Evolutionary conservation across 2,888 invertebrate species (phyloP), one percentile per base, ranked within the genome.

Genomic region (Leistus spinibarbis): DNA sequence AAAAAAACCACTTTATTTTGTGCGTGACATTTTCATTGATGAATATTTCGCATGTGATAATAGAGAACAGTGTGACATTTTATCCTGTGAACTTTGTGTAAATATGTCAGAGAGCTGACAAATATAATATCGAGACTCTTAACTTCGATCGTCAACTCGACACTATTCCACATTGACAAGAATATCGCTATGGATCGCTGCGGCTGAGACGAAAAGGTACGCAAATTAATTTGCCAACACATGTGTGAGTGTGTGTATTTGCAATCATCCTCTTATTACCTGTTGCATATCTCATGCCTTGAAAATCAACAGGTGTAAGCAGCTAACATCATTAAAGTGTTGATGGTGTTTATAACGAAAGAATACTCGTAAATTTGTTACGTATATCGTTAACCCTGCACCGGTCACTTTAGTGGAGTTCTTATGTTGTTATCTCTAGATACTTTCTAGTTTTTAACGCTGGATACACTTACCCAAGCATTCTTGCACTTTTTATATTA

Each of bases 31-130:
- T 72, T 66, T 66, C 72, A 60, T 72, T 10, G 72, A 57, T 57
- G 57, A 27, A 66, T 57, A 57, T 27, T 57, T 54, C 57, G 71
- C 22, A 66, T 72, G 72, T 60, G 60, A 10, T 56, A 19, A 65
- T 72, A 72, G 40, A 66, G 57, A 72, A 65, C 72, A 72, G 64
- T 72, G 66, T 72, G 72, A 72, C 72, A 72, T 72, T 60, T 71
- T 63, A 71, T 65, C 40, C 24, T 13, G 40, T 72, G 72, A 72
- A 65, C 72, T 72, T 72, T 66, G 72, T 54, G 66, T 57, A 72
- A 72, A 72, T 72, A 65, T 72, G 65, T 66, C 65, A 65, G 65
- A 53, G 56, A 68, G 27, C 23, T 57, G 62, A 62, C 10, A 60
- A 60, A 60, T 10, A 60, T 19, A 62, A 22, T 60, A 16, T 24